These are phyloP conservation scores for Agapornis canus DNA, from an alignment of 2,797 vertebrate genomes.

Conservation along the genomic window DNA sequence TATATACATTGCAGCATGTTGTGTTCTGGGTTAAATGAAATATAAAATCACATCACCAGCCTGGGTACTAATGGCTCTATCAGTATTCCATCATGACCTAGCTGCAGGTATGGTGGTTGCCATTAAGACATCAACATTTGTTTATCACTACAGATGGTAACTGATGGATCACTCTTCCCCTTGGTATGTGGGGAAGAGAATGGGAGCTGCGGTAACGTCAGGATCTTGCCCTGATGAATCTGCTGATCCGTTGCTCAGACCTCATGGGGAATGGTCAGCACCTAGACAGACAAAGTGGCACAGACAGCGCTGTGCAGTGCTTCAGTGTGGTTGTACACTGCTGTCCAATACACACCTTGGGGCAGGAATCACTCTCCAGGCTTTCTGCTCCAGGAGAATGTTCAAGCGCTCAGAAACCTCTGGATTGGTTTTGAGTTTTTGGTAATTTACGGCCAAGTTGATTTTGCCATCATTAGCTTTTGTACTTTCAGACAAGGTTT, in stretches of 20 bases:
- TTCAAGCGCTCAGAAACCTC: background rate
- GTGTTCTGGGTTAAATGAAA: constrained; percentile 67
- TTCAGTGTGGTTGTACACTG: rapidly evolving
- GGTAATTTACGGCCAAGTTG: constrained; percentile 2
- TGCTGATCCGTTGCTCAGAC: background rate
- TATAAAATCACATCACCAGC: constrained; percentile 20
- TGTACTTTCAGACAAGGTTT: constrained; percentile 10
- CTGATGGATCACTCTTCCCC: background rate
- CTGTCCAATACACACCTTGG: background rate
- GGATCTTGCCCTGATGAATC: background rate
- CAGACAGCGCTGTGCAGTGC: rapidly evolving
- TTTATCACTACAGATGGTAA: background rate
- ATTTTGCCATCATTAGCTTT: constrained; percentile 54
- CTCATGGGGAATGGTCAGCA: rapidly evolving
- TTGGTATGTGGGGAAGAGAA: background rate
- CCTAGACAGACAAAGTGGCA: background rate
- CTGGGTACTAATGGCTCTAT: constrained; percentile 49
- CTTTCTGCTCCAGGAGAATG: background rate
- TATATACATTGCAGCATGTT: constrained; percentile 58
- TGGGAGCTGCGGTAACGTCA: rapidly evolving
- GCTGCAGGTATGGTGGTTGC: constrained; percentile 23
- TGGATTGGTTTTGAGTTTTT: background rate
- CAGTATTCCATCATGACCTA: constrained; percentile 29
- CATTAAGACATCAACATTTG: constrained; percentile 37
- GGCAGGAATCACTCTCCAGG: background rate